A percentile compares a stretch with the other conserved stretches of the same genome.
phyloP scores from a whole-genome alignment of 2,888 invertebrate species.

The Dolichomitus sp. region DNA sequence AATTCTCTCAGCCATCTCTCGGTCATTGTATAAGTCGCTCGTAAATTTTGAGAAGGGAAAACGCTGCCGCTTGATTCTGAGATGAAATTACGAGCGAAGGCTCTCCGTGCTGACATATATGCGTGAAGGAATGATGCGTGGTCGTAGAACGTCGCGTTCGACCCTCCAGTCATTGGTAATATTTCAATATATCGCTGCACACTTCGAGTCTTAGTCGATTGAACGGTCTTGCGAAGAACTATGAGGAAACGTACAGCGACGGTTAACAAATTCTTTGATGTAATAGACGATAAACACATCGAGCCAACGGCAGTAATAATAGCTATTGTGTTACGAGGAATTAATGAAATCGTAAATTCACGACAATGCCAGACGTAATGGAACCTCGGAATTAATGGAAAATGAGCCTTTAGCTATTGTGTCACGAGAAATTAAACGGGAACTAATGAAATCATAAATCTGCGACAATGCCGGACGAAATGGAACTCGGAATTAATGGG shows the following conservation, averaged over 20 bases:
- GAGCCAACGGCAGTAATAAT: slow-evolving; percentile 25
- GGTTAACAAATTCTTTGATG: slow-evolving; percentile 17
- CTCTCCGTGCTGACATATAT: neutral
- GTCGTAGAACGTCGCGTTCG: slow-evolving; percentile 31
- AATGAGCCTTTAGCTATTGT: slow-evolving; percentile 3
- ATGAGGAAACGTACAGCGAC: slow-evolving; percentile 2
- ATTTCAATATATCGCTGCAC: slow-evolving; percentile 31
- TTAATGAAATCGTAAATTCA: slow-evolving; percentile 7
- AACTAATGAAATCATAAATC: slow-evolving; percentile 18
- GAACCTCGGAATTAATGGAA: slow-evolving; percentile 9
- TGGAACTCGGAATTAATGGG: slow-evolving; percentile 1
- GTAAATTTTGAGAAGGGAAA: slow-evolving; percentile 68
- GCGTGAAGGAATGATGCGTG: slow-evolving; percentile 25
- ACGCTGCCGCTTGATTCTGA: slow-evolving; percentile 19
- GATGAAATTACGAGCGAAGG: slow-evolving; percentile 50
- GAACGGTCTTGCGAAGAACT: slow-evolving; percentile 7
- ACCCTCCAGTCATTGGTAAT: slow-evolving; percentile 4
- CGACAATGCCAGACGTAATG: slow-evolving; percentile 15
- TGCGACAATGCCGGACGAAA: neutral
- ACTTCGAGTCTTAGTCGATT: slow-evolving; percentile 14
- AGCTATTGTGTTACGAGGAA: slow-evolving; percentile 15
- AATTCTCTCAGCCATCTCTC: slow-evolving; percentile 37
- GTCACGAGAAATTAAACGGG: neutral
- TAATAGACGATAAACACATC: slow-evolving; percentile 46
- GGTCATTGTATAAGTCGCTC: slow-evolving; percentile 67